phyloP scores from a whole-genome alignment of 2,888 invertebrate species.

The Cephonodes hylas region DNA sequence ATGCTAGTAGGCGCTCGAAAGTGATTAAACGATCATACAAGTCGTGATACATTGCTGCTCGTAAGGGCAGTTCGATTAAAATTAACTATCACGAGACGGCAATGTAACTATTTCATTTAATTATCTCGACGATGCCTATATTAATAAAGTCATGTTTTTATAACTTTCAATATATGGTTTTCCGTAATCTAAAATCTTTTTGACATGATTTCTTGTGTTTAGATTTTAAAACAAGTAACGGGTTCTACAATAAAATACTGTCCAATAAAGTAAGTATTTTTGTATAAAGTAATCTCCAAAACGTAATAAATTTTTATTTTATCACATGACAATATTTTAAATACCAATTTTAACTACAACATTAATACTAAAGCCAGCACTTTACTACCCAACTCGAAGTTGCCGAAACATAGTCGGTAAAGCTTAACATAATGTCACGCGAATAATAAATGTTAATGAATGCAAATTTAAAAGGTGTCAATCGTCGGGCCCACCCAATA shows the following conservation, averaged over 20 bases:
- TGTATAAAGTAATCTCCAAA: too few relatives aligned
- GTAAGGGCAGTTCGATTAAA: neutral
- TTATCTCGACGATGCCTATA: too few relatives aligned
- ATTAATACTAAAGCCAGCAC: neutral
- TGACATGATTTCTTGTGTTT: too few relatives aligned
- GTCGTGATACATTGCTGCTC: neutral
- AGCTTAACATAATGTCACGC: slow-evolving; percentile 12
- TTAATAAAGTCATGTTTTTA: too few relatives aligned
- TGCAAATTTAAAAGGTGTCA: slow-evolving; percentile 79
- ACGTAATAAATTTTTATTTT: too few relatives aligned
- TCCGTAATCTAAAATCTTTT: too few relatives aligned
- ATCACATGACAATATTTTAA: too few relatives aligned
- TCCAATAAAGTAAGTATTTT: too few relatives aligned
- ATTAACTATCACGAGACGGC: neutral
- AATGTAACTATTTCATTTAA: neutral
- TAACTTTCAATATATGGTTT: too few relatives aligned
- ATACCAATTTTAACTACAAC: neutral
- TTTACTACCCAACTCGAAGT: neutral
- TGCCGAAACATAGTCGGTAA: neutral
- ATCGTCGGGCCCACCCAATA: slow-evolving; percentile 73
- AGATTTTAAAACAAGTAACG: too few relatives aligned
- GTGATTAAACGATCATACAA: slow-evolving; percentile 25
- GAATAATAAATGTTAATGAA: slow-evolving; percentile 63
- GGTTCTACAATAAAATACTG: too few relatives aligned
- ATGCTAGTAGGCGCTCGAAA: slow-evolving; percentile 51